phyloP scores from a whole-genome alignment of 1,140 invertebrate genomes.

The Rhopalosiphum maidis region DNA sequence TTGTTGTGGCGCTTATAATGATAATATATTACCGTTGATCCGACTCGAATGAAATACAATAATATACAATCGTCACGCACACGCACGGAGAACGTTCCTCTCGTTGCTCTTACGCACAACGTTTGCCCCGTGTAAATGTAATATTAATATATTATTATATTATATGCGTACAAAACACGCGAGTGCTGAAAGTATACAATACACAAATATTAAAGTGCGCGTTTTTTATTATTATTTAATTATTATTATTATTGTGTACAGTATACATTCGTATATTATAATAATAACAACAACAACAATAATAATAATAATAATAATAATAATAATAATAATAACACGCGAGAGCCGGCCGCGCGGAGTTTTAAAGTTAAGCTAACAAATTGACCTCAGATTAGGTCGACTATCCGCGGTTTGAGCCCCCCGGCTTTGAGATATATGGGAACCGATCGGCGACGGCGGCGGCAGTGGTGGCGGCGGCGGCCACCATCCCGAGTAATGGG shows the following conservation, averaged over 20 bases:
- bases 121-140: neutral
- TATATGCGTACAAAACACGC: neutral
- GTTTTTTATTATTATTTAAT: neutral
- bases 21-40: neutral
- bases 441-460: constrained; percentile 7
- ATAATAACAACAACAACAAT: neutral
- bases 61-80: neutral
- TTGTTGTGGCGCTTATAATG: neutral
- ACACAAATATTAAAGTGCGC: neutral
- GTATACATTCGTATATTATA: neutral
- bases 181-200: neutral
- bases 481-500: constrained; percentile 47
- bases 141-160: neutral
- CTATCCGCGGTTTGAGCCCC: constrained; percentile 56
- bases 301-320: neutral
- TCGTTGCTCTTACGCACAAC: neutral
- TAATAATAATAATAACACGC: neutral
- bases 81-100: neutral
- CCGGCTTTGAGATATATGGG: constrained; percentile 45
- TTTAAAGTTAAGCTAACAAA: constrained; percentile 56
- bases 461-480: neutral
- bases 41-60: neutral
- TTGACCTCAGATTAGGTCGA: constrained; percentile 57
- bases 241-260: neutral
- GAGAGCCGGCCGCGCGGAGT: constrained; percentile 36